Conservation (phyloP, 2,888 invertebrate species). For the Cremastinae sp. region DNA sequence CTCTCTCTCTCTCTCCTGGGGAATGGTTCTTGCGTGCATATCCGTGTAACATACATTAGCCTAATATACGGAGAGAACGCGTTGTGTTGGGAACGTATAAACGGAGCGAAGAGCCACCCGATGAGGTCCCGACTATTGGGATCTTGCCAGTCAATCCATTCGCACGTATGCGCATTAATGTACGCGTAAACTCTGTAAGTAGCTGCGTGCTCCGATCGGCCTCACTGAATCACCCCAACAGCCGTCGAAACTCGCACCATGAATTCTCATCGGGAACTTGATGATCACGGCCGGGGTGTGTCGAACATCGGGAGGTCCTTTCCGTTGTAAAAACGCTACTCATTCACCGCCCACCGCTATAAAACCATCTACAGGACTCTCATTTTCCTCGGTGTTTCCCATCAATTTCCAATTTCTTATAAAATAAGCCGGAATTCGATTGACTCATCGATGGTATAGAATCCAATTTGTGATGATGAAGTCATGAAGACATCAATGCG, state of each 20-base stretch:
- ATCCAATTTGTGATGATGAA: not conserved
- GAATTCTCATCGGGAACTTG: slow-evolving; percentile 72
- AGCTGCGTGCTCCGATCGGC: slow-evolving; percentile 49
- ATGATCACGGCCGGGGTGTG: slow-evolving; percentile 65
- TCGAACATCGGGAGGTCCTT: slow-evolving; percentile 57
- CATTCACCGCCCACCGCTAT: slow-evolving; percentile 30
- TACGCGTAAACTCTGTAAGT: slow-evolving; percentile 24
- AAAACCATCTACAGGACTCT: not conserved
- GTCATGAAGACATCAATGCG: not conserved
- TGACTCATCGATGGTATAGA: slow-evolving; percentile 13
- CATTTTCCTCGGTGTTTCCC: slow-evolving; percentile 40
- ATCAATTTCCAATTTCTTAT: slow-evolving; percentile 32
- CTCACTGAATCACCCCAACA: slow-evolving; percentile 71
- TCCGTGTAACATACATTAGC: slow-evolving; percentile 39
- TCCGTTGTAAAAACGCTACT: slow-evolving; percentile 39
- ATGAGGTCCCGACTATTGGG: slow-evolving; percentile 42
- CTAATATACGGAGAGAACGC: slow-evolving; percentile 36
- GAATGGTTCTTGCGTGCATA: slow-evolving; percentile 52
- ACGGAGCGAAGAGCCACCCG: slow-evolving; percentile 51
- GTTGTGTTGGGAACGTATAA: slow-evolving; percentile 40
- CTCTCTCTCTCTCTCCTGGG: slow-evolving; percentile 65
- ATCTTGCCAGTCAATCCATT: slow-evolving; percentile 1
- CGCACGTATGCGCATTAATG: slow-evolving; percentile 22
- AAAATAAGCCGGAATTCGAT: slow-evolving; percentile 48
- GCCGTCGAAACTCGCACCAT: slow-evolving; percentile 70